Conservation (phyloP, 2,113 vertebrate species). For the Cephalopterus ornatus region DNA sequence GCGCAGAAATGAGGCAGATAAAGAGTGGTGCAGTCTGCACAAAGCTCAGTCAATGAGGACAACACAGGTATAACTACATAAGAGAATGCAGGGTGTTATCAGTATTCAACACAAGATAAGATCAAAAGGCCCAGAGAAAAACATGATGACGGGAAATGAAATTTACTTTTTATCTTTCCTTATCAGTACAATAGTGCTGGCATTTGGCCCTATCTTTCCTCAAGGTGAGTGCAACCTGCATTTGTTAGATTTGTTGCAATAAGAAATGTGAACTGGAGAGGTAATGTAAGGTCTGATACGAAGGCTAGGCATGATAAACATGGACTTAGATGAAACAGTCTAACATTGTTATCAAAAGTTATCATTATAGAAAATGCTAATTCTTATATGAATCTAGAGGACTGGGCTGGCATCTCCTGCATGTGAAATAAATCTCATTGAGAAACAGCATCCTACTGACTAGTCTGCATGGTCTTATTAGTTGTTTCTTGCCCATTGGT, state of each 20-base stretch:
- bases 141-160: background rate
- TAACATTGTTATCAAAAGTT: background rate
- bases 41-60: background rate
- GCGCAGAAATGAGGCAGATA: background rate
- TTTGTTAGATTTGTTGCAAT: background rate
- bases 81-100: constrained; percentile 14
- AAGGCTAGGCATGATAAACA: background rate
- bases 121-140: background rate
- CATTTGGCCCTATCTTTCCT: constrained; percentile 4
- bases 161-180: constrained; percentile 11
- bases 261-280: background rate
- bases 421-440: background rate
- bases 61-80: background rate
- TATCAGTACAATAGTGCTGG: background rate
- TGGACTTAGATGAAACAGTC: background rate
- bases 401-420: background rate
- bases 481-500: background rate
- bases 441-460: background rate
- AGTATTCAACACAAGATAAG: constrained; percentile 9
- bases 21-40: background rate
- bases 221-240: background rate
- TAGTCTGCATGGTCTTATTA: background rate
- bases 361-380: background rate
- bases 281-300: background rate
- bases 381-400: background rate